phyloP scores from a whole-genome alignment of 2,113 vertebrate species.

The Microtus richardsoni region DNA sequence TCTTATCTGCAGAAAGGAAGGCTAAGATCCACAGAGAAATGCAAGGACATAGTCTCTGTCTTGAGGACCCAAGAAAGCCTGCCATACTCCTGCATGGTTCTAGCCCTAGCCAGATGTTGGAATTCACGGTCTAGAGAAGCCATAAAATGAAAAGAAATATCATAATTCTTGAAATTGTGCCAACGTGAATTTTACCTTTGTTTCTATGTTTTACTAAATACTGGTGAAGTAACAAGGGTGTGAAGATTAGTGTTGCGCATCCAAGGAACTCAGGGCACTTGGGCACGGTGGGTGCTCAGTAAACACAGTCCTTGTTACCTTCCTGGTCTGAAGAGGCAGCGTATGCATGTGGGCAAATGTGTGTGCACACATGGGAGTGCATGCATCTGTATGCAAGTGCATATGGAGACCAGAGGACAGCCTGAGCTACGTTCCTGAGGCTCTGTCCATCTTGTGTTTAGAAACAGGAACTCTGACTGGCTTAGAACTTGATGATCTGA shows the following conservation, averaged over 20 bases:
- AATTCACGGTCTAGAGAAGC: neutral
- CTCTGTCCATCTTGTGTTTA: neutral
- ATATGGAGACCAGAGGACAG: no score
- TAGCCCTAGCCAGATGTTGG: neutral
- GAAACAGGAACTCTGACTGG: neutral
- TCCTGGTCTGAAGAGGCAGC: neutral
- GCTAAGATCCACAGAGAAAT: conserved; percentile 4
- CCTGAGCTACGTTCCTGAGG: neutral
- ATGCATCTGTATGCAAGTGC: neutral
- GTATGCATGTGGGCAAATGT: neutral
- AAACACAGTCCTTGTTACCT: neutral
- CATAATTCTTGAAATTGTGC: neutral
- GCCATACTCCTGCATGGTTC: neutral
- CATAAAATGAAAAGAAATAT: neutral
- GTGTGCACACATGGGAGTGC: no score
- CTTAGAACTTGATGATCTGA: neutral
- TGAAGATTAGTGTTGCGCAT: neutral
- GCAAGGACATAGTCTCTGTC: neutral
- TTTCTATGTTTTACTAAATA: neutral
- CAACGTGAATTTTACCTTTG: conserved; percentile 20
- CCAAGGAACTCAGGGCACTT: neutral
- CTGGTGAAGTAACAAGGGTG: neutral
- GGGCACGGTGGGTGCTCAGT: neutral
- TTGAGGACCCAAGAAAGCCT: neutral
- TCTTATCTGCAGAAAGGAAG: neutral